Conservation (phyloP, 1,140 invertebrate species). For the Drosophila santomea region DNA sequence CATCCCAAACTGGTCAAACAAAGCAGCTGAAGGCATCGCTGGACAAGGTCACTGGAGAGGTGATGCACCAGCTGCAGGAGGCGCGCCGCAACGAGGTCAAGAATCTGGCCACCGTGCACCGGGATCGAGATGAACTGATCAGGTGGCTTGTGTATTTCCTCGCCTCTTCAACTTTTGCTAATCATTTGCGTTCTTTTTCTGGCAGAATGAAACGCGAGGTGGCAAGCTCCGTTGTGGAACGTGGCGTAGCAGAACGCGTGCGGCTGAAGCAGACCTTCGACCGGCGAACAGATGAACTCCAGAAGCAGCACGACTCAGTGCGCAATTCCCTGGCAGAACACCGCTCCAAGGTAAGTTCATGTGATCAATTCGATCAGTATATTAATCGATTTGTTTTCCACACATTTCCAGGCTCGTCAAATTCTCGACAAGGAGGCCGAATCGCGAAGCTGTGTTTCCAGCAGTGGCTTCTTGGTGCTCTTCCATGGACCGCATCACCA, state of each 20-base stretch:
- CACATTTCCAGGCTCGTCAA: conserved; percentile 65
- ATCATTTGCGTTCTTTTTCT: background rate
- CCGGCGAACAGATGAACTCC: conserved; percentile 90
- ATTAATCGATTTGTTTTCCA: background rate
- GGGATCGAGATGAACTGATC: conserved; percentile 95
- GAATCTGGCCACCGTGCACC: conserved; percentile 90
- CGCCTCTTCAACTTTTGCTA: fast-evolving
- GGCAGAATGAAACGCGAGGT: conserved; percentile 90
- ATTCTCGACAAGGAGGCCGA: conserved; percentile 83
- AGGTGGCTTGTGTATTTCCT: conserved; percentile 85
- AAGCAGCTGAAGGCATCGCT: conserved; percentile 89
- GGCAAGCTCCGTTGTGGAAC: conserved; percentile 90
- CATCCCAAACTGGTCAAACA: conserved; percentile 91
- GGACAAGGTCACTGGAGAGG: conserved; percentile 92
- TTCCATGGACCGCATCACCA: conserved; percentile 71
- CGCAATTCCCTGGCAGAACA: conserved; percentile 89
- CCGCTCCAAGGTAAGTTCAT: conserved; percentile 88
- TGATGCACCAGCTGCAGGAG: conserved; percentile 93
- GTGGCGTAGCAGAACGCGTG: conserved; percentile 92
- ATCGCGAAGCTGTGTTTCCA: conserved; percentile 76
- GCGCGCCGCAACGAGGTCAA: conserved; percentile 95
- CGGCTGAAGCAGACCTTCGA: conserved; percentile 91
- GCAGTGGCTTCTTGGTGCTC: conserved; percentile 77
- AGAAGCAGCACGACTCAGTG: conserved; percentile 92
- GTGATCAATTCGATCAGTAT: too few relatives aligned